phyloP scores from a whole-genome alignment of 2,113 vertebrate genomes.

The Gracilinanus agilis region DNA sequence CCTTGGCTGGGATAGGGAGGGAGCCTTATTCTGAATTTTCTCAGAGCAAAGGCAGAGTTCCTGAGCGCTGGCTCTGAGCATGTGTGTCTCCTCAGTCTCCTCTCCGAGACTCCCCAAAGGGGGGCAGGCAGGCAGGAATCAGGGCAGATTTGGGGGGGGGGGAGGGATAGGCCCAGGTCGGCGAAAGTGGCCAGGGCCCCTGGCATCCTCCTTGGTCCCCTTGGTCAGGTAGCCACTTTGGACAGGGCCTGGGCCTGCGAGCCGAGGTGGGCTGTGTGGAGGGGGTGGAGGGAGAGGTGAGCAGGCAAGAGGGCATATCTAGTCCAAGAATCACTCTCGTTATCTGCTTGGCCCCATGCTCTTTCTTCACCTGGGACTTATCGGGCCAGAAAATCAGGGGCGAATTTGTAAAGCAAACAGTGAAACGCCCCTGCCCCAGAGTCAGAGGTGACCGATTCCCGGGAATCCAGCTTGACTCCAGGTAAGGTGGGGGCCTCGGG shows the following conservation, averaged over 20 bases:
- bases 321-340: slow-evolving; percentile 62
- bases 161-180: not conserved
- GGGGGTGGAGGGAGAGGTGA: not conserved
- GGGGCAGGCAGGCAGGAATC: not conserved
- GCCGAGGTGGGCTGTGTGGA: not conserved
- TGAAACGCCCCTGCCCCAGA: slow-evolving; percentile 65
- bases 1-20: not conserved
- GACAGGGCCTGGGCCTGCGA: slow-evolving; percentile 51
- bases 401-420: slow-evolving; percentile 79
- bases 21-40: not conserved
- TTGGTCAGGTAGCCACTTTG: not conserved
- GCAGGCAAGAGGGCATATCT: slow-evolving; percentile 59
- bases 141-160: not conserved
- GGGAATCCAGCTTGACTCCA: not conserved
- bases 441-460: slow-evolving; percentile 44
- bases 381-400: slow-evolving; percentile 67
- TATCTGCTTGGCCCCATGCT: slow-evolving; percentile 65
- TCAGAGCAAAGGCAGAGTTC: not conserved
- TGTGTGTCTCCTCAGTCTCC: not conserved
- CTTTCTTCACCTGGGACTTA: slow-evolving; percentile 70
- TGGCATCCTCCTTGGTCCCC: not conserved
- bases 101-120: not conserved
- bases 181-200: not conserved
- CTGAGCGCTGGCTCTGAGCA: not conserved
- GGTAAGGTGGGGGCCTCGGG: slow-evolving; percentile 21